Evolutionary conservation across 2,113 vertebrate species (phyloP).

Genomic region (Seriola aureovittata): DNA sequence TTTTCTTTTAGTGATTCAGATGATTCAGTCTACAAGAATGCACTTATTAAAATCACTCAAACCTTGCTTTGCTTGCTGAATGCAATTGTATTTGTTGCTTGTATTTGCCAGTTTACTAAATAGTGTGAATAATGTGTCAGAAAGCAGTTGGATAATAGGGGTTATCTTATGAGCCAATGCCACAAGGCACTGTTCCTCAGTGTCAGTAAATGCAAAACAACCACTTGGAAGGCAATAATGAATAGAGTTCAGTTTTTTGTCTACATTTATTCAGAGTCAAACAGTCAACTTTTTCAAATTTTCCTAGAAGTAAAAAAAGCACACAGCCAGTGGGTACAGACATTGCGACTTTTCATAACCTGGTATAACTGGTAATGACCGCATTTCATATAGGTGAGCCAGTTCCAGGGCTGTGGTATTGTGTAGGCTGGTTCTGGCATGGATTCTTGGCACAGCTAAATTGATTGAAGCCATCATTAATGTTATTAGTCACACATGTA

Average conservation of each 20-base stretch:
- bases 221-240: neutral
- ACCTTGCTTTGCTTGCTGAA: neutral
- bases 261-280: neutral
- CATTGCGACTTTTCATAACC: conserved; percentile 21
- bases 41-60: neutral
- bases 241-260: neutral
- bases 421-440: neutral
- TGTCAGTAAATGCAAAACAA: conserved; percentile 12
- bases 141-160: conserved; percentile 16
- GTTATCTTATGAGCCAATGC: conserved; percentile 26
- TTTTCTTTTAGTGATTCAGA: neutral
- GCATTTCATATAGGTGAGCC: conserved; percentile 17
- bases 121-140: conserved; percentile 1
- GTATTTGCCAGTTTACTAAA: conserved; percentile 16
- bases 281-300: neutral
- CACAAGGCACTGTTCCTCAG: neutral
- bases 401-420: neutral
- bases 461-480: conserved; percentile 43
- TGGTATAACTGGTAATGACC: conserved; percentile 38
- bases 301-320: neutral
- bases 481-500: conserved; percentile 54
- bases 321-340: neutral
- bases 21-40: neutral
- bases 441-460: conserved; percentile 45
- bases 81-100: neutral